Conservation (phyloP, 2,888 invertebrate species). For the Deilephila elpenor region DNA sequence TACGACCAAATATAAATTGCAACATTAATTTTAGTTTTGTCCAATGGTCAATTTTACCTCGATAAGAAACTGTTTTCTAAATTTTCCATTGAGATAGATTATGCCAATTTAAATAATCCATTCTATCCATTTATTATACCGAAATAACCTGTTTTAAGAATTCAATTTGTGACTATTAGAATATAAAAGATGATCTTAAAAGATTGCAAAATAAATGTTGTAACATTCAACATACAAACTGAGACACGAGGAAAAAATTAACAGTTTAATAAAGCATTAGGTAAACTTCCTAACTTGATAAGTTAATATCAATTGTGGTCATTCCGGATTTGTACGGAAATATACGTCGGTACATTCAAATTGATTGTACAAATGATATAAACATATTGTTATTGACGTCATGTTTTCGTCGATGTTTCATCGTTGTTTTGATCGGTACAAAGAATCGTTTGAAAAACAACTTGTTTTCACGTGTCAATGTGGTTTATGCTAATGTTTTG, state of each 20-base stretch:
- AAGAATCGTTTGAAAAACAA: not conserved
- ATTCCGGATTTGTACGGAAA: constrained; percentile 1
- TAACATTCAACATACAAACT: not conserved
- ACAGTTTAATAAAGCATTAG: not conserved
- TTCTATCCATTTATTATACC: not conserved
- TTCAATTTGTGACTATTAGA: not conserved
- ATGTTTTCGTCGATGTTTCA: not conserved
- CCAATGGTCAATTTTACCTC: not conserved
- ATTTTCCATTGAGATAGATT: not conserved
- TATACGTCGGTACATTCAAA: not conserved
- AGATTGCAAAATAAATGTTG: not conserved
- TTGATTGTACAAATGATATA: constrained; percentile 1
- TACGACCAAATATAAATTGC: not conserved
- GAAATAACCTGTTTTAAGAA: not conserved
- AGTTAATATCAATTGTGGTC: not conserved
- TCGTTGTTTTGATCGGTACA: no score
- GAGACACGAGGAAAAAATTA: not conserved
- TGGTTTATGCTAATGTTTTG: not conserved
- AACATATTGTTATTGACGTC: not conserved
- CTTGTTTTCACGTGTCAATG: not conserved
- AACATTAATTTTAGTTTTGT: not conserved
- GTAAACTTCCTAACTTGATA: not conserved
- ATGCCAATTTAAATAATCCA: not conserved
- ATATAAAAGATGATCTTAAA: not conserved
- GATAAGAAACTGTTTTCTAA: not conserved